Evolutionary conservation across 2,113 vertebrate genomes (phyloP), one percentile per base, ranked within the genome.

Genomic region (Ameiurus melas): DNA sequence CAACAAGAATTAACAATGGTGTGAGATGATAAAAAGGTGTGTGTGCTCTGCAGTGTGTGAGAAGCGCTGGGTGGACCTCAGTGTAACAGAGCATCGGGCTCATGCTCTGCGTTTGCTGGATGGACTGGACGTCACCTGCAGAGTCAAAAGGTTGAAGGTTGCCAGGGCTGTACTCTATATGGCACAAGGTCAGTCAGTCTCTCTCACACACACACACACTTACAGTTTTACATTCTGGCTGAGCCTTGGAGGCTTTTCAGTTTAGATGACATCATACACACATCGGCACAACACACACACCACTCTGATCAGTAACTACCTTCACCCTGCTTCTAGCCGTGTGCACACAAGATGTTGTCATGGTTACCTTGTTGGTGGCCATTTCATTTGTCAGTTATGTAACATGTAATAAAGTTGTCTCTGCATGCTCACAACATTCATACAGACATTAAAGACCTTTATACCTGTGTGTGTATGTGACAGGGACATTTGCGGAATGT

Each of bases 401-500:
- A n/a, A n/a, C 64, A 66, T 7, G 12, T 14, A 70, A 33, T 33
- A 70, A 70, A 16, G n/a, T 16, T 70, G 30, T n/a, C 25, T 66
- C 27, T 68, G 2, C 64, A 30, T 30, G 27, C 30, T 33, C 16
- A 30, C 2, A 17, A 33, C 66, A 6, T 70, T 70, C 17, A 36
- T 1, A 75, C 19, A 43, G 6, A n/a, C 12, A n/a, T 33, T 68
- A 71, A 43, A 75, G 39, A 43, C 8, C 71, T 75, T 25, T 81
- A 8, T 58, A 14, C 4, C 4, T 79, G 78, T 20, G 27, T 57
- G 47, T 51, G 20, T 22, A 39, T 47, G 53, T 57, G 92, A 0
- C 92, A 99, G 98, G 98, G n/a, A 97, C 97, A 0, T 99, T 99
- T 79, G 97, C 95, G 1, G 97, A 99, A 85, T 99, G 98, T n/a